A percentile compares a stretch with the other conserved stretches of the same genome.
Conservation (phyloP, 2,797 vertebrate genomes). For the Peromyscus melanophrys region DNA sequence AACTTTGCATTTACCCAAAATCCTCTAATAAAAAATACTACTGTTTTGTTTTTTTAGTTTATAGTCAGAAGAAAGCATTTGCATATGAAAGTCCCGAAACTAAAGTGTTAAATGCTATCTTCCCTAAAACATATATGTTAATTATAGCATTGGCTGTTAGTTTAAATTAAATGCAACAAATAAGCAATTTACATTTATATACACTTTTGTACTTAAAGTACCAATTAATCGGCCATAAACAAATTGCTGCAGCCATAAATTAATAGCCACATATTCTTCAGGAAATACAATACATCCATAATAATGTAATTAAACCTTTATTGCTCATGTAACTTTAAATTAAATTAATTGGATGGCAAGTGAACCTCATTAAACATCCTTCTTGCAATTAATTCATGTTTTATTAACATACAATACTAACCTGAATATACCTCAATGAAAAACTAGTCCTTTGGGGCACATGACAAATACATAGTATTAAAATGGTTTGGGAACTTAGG, state of each 20-base stretch:
- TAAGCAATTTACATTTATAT: slow-evolving; percentile 85
- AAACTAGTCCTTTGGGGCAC: background rate
- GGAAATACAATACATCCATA: slow-evolving; percentile 87
- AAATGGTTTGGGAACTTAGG: background rate
- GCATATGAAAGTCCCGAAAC: slow-evolving; percentile 63
- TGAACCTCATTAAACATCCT: slow-evolving; percentile 86
- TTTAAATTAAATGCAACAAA: slow-evolving; percentile 85
- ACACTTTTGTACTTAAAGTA: slow-evolving; percentile 83
- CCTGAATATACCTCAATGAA: slow-evolving; percentile 67
- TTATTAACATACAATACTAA: slow-evolving; percentile 86
- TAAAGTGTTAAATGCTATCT: slow-evolving; percentile 83
- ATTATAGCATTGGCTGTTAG: slow-evolving; percentile 80
- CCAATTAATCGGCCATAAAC: slow-evolving; percentile 81
- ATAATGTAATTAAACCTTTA: slow-evolving; percentile 88
- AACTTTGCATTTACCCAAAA: background rate
- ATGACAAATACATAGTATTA: background rate
- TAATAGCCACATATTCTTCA: slow-evolving; percentile 80
- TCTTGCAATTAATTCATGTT: slow-evolving; percentile 86
- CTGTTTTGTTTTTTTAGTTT: background rate
- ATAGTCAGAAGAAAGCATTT: background rate
- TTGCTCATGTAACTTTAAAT: slow-evolving; percentile 88
- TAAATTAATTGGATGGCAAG: slow-evolving; percentile 87
- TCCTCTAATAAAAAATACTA: background rate
- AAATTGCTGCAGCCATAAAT: slow-evolving; percentile 66
- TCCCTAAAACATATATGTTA: slow-evolving; percentile 78